Conservation (phyloP, 2,113 vertebrate species). For the Centropristis striata region DNA sequence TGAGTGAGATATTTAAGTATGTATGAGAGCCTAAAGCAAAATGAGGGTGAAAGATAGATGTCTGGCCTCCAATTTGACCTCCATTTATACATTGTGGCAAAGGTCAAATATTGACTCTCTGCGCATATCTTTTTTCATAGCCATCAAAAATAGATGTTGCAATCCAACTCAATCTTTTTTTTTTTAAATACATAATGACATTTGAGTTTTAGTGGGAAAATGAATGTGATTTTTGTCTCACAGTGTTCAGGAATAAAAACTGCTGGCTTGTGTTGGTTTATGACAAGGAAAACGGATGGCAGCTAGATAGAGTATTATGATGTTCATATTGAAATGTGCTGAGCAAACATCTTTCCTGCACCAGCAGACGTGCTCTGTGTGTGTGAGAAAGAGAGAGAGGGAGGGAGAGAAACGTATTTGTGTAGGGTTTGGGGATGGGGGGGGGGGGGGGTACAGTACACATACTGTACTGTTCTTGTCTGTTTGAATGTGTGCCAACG, state of each 20-base stretch:
- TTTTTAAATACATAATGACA: constrained; percentile 43
- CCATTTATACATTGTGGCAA: constrained; percentile 59
- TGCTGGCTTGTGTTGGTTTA: constrained; percentile 73
- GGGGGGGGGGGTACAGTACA: constrained; percentile 23
- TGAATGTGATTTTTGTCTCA: constrained; percentile 52
- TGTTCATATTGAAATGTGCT: constrained; percentile 80
- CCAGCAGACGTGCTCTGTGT: constrained; percentile 53
- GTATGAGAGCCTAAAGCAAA: constrained; percentile 61
- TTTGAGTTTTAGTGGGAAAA: constrained; percentile 50
- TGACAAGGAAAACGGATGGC: constrained; percentile 77
- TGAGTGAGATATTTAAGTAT: constrained; percentile 32
- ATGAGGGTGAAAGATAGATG: constrained; percentile 50
- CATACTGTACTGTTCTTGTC: constrained; percentile 50
- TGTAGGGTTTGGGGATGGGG: constrained; percentile 13
- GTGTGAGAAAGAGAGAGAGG: constrained; percentile 22
- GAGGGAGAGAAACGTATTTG: constrained; percentile 32
- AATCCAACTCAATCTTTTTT: constrained; percentile 27
- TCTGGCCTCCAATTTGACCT: constrained; percentile 68
- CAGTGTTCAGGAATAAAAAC: constrained; percentile 64
- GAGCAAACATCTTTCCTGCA: constrained; percentile 77
- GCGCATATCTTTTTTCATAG: constrained; percentile 42
- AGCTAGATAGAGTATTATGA: constrained; percentile 74
- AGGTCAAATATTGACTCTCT: constrained; percentile 72
- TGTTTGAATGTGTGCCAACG: constrained; percentile 51
- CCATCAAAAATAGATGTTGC: constrained; percentile 62